Conservation (phyloP, 2,888 invertebrate genomes). For the Priocnemis perturbator region DNA sequence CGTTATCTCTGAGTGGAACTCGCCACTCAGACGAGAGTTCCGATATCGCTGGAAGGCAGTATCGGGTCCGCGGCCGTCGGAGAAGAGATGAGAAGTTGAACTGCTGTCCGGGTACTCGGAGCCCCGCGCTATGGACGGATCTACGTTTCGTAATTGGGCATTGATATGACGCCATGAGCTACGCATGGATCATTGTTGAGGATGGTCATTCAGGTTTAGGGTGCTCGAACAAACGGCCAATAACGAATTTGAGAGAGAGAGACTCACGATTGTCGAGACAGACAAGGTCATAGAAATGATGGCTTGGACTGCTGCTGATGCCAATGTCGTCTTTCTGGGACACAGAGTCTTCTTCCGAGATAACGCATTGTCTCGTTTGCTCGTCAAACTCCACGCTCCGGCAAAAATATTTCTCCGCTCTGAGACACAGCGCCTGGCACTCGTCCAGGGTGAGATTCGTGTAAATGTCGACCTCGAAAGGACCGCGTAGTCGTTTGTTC, state of each 20-base stretch:
- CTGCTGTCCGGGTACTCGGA: constrained; percentile 93
- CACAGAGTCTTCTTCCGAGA: constrained; percentile 93
- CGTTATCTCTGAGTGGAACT: constrained; percentile 93
- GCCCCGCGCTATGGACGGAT: constrained; percentile 82
- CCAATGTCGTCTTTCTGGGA: constrained; percentile 93
- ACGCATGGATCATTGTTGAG: not conserved
- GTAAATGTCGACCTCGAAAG: constrained; percentile 92
- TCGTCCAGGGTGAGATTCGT: constrained; percentile 91
- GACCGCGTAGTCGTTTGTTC: constrained; percentile 90
- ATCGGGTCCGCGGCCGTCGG: constrained; percentile 88
- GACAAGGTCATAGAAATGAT: constrained; percentile 92
- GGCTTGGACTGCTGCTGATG: constrained; percentile 88
- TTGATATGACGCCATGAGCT: constrained; percentile 40
- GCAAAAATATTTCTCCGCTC: constrained; percentile 93
- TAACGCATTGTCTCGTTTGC: constrained; percentile 89
- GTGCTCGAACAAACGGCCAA: not conserved
- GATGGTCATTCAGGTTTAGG: not conserved
- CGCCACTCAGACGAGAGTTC: constrained; percentile 90
- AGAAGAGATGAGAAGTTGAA: constrained; percentile 89
- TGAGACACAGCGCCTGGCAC: constrained; percentile 90
- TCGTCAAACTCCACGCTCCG: constrained; percentile 93
- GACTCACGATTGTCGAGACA: constrained; percentile 93
- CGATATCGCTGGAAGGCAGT: constrained; percentile 93
- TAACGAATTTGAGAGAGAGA: not conserved
- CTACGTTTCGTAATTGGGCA: constrained; percentile 64